Evolutionary conservation across 2,888 invertebrate species (phyloP).

Genomic region (Torymus auratus): DNA sequence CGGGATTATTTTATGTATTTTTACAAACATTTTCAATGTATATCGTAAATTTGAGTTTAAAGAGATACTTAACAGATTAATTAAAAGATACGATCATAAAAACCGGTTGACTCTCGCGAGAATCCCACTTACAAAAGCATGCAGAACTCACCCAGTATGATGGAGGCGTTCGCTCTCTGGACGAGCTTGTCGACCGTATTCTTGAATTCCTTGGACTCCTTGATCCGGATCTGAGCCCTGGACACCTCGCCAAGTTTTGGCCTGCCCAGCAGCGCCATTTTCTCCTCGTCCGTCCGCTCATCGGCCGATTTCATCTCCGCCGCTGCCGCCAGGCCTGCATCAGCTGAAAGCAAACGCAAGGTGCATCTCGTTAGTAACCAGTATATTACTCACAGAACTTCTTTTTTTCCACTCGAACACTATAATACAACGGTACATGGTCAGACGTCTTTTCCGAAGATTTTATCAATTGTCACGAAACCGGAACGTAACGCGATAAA

Average conservation of each 20-base stretch:
- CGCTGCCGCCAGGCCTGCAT: slow-evolving; percentile 81
- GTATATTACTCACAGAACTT: slow-evolving; percentile 2
- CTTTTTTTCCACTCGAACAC: not conserved
- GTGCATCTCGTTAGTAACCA: not conserved
- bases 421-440: not conserved
- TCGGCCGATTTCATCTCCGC: slow-evolving; percentile 83
- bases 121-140: not conserved
- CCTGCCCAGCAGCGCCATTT: slow-evolving; percentile 92
- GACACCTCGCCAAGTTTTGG: slow-evolving; percentile 93
- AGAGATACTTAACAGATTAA: no score
- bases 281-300: slow-evolving; percentile 88
- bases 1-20: no score
- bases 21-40: no score
- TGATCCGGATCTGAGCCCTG: slow-evolving; percentile 92
- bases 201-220: slow-evolving; percentile 99
- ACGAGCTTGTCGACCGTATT: slow-evolving; percentile 98
- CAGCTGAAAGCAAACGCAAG: slow-evolving; percentile 68
- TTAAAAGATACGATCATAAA: no score
- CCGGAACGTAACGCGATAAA: no score
- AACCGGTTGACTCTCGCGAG: no score
- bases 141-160: slow-evolving; percentile 82
- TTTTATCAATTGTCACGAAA: no score
- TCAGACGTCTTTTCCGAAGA: not conserved
- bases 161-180: slow-evolving; percentile 96
- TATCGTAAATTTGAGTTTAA: no score